Base-by-base conservation (phyloP, 2,888 invertebrate species). In the Belgica antarctica region DNA sequence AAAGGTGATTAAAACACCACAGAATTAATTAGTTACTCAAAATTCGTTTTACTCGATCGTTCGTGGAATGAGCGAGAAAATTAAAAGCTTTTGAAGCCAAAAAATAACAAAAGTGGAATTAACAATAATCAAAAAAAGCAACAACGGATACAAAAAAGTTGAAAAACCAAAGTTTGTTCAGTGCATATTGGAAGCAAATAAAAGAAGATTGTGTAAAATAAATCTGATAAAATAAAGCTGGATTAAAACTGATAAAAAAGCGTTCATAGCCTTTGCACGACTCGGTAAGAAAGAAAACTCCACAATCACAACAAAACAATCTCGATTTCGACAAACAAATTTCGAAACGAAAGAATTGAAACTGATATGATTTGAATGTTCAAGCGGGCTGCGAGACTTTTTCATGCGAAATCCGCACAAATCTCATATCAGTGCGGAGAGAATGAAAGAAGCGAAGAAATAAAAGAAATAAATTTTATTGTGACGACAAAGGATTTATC, bases 401-500 rank as follows among this genome's bases (percentile, higher is more conserved):
- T 52, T 41, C 41, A 41, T 15, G 41, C 41, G n/a, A 41, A 41
- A 41, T 41, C 41, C 15, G 12, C 34, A 12, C 52, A 52, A 8
- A 52, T 52, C 52, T 52, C 22, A 52, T 52, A 52, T 52, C 52
- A 52, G 2, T 52, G 52, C 52, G 17, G 22, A 8, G 52, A n/a
- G 22, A 52, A 31, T 31, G 34, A 12, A 31, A 31, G n/a, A n/a
- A n/a, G n/a, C n/a, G n/a, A n/a, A n/a, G n/a, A n/a, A n/a, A n/a
- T n/a, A 52, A 52, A 17, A 22, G 52, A 52, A 22, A 52, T 52
- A 52, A 52, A 52, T 52, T 52, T 52, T 52, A 52, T 52, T 17
- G 52, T 52, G 52, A 52, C 52, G 52, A 52, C 52, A 52, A 52
- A 52, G 52, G 52, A 52, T 52, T 52, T 52, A 52, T 52, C 52